These are phyloP conservation scores for Ctenopoma kingsleyae DNA, from an alignment of 2,797 vertebrate genomes.

Conservation along the genomic window DNA sequence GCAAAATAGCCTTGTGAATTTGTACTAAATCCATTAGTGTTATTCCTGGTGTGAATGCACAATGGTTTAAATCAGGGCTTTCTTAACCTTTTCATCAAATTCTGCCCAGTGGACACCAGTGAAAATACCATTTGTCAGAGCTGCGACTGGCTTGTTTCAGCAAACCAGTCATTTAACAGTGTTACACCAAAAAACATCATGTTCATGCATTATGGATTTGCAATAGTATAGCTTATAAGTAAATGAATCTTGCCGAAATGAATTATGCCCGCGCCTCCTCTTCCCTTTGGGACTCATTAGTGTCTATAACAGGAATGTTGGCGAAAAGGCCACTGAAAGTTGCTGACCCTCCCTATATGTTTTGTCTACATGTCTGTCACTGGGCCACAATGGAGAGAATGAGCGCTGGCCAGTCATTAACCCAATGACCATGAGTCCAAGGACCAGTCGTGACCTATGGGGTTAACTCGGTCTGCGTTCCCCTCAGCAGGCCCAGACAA, in stretches of 20 bases:
- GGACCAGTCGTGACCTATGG: slow-evolving; percentile 64
- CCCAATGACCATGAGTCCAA: slow-evolving; percentile 62
- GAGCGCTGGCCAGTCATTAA: slow-evolving; percentile 73
- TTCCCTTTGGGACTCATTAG: slow-evolving; percentile 78
- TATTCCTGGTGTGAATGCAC: slow-evolving; percentile 23
- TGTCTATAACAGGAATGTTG: slow-evolving; percentile 73
- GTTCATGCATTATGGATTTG: slow-evolving; percentile 68
- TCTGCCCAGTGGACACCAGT: slow-evolving; percentile 21
- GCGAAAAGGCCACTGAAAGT: slow-evolving; percentile 67
- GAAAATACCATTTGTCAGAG: slow-evolving; percentile 36
- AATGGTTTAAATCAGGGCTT: slow-evolving; percentile 10
- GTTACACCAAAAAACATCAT: slow-evolving; percentile 42
- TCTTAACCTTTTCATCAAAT: slow-evolving; percentile 23
- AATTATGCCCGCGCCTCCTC: slow-evolving; percentile 64
- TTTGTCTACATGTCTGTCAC: slow-evolving; percentile 76
- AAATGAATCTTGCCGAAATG: slow-evolving; percentile 68
- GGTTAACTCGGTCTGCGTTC: slow-evolving; percentile 73
- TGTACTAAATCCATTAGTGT: neutral
- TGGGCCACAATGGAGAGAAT: slow-evolving; percentile 66
- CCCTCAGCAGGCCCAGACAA: slow-evolving; percentile 67
- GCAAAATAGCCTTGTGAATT: neutral
- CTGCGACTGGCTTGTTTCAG: slow-evolving; percentile 40
- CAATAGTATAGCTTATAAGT: slow-evolving; percentile 49
- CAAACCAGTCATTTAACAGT: slow-evolving; percentile 41
- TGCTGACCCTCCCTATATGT: slow-evolving; percentile 71